Percentiles rank a stretch among this genome's conserved stretches.
Conservation (phyloP, 2,113 vertebrate species). For the Penelope pileata region DNA sequence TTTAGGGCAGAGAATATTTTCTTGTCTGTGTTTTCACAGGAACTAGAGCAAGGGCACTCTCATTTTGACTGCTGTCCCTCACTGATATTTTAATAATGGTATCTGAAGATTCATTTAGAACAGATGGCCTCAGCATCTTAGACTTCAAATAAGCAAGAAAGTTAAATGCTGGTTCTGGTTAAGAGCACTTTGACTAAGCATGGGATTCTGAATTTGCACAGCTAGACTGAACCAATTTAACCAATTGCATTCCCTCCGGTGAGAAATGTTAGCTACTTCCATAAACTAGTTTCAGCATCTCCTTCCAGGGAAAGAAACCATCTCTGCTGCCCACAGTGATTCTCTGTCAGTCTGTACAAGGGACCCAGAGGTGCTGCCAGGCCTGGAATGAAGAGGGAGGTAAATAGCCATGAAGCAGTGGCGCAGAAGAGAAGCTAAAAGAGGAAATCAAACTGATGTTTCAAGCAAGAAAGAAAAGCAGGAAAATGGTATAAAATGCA, state of each 20-base stretch:
- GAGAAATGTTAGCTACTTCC: neutral
- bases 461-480: neutral
- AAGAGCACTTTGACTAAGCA: neutral
- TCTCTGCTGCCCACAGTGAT: neutral
- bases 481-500: neutral
- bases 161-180: neutral
- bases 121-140: neutral
- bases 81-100: neutral
- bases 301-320: neutral
- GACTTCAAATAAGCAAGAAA: neutral
- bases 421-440: neutral
- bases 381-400: neutral
- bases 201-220: neutral
- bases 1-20: neutral
- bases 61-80: neutral
- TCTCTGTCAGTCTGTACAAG: neutral
- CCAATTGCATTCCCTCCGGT: neutral
- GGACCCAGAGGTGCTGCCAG: neutral
- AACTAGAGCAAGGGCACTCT: neutral
- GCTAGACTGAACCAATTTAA: neutral
- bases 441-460: neutral
- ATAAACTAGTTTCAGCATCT: neutral
- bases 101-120: neutral
- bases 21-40: conserved; percentile 10
- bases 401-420: neutral